Percentiles rank a stretch among this genome's conserved stretches.
phyloP scores from a whole-genome alignment of 2,888 invertebrate genomes.

The Drosophila colorata region DNA sequence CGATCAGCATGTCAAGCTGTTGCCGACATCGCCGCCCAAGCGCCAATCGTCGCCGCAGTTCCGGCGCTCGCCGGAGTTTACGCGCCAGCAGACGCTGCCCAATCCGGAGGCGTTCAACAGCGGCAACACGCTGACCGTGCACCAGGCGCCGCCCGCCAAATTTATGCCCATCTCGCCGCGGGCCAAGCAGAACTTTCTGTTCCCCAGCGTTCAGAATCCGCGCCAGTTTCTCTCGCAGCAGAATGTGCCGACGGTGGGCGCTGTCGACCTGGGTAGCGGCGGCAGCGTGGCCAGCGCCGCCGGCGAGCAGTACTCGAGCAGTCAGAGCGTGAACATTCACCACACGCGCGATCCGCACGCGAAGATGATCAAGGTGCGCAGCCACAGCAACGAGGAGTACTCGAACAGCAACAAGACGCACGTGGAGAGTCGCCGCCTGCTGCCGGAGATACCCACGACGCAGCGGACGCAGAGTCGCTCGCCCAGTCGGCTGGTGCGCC shows the following conservation, averaged over 20 bases:
- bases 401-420: slow-evolving; percentile 78
- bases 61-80: slow-evolving; percentile 84
- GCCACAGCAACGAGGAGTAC: slow-evolving; percentile 85
- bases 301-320: slow-evolving; percentile 83
- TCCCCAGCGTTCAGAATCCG: slow-evolving; percentile 83
- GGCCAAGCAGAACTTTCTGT: slow-evolving; percentile 84
- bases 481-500: slow-evolving; percentile 83
- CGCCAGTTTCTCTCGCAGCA: slow-evolving; percentile 84
- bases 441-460: slow-evolving; percentile 83
- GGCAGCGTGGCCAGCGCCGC: slow-evolving; percentile 63
- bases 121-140: slow-evolving; percentile 82
- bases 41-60: slow-evolving; percentile 84
- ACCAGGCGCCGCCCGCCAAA: slow-evolving; percentile 78
- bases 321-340: slow-evolving; percentile 84
- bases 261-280: slow-evolving; percentile 72
- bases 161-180: slow-evolving; percentile 85
- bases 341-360: slow-evolving; percentile 81
- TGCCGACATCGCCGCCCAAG: slow-evolving; percentile 85
- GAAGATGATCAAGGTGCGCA: slow-evolving; percentile 85
- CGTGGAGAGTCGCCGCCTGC: slow-evolving; percentile 79
- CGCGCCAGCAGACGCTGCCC: slow-evolving; percentile 84
- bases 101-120: slow-evolving; percentile 83
- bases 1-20: slow-evolving; percentile 83
- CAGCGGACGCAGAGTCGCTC: slow-evolving; percentile 73
- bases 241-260: slow-evolving; percentile 83